Evolutionary conservation across 2,888 invertebrate species (phyloP).

Genomic region (Tenthredo scrophulariae): DNA sequence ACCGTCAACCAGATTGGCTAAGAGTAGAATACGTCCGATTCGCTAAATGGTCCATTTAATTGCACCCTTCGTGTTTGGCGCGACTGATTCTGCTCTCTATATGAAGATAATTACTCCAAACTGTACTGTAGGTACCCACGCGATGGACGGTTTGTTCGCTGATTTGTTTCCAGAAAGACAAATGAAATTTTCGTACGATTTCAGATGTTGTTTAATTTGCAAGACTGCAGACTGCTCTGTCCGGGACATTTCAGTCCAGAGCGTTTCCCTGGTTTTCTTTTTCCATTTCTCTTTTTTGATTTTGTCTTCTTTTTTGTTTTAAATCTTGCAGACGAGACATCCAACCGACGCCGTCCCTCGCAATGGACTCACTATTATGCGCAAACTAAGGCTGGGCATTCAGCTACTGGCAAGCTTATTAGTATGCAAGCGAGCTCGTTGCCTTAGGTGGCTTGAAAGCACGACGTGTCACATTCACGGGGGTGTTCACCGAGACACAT

Average conservation of each 20-base stretch:
- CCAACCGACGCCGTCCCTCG: constrained; percentile 56
- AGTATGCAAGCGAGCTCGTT: constrained; percentile 76
- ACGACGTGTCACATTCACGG: constrained; percentile 74
- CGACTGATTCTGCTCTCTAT: not conserved
- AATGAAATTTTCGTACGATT: not conserved
- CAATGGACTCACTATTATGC: constrained; percentile 76
- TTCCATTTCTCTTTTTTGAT: not conserved
- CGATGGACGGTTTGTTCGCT: not conserved
- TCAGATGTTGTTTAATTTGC: not conserved
- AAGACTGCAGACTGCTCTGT: not conserved
- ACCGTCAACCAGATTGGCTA: constrained; percentile 6
- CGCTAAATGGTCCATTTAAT: constrained; percentile 23
- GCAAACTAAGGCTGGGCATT: constrained; percentile 74
- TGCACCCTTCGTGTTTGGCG: constrained; percentile 35
- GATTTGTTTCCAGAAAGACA: not conserved
- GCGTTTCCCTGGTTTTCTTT: not conserved
- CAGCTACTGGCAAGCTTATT: constrained; percentile 74
- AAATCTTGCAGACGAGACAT: constrained; percentile 31
- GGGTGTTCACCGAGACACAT: constrained; percentile 71
- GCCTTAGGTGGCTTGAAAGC: constrained; percentile 75
- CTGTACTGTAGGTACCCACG: not conserved
- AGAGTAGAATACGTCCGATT: constrained; percentile 20
- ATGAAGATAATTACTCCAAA: not conserved
- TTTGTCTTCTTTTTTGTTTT: not conserved
- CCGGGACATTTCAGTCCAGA: not conserved